These are phyloP conservation scores for Danio rerio DNA, from an alignment of 2,113 vertebrate species.

Conservation along the genomic window DNA sequence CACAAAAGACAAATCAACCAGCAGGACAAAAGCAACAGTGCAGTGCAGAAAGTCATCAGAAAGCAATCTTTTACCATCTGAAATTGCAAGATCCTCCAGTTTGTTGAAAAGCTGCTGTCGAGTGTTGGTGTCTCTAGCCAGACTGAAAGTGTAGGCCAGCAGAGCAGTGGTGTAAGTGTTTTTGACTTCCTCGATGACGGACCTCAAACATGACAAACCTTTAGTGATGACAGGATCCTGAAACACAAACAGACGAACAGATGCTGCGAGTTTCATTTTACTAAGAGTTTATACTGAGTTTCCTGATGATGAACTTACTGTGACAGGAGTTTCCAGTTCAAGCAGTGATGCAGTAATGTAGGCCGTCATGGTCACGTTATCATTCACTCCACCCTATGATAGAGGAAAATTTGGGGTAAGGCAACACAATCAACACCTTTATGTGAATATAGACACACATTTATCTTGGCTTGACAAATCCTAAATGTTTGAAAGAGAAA, in stretches of 20 bases:
- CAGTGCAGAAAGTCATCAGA: neutral
- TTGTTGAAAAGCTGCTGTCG: constrained; percentile 63
- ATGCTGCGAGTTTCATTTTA: neutral
- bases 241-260: neutral
- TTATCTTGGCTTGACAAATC: no score
- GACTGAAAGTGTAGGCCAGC: constrained; percentile 83
- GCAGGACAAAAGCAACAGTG: neutral
- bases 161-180: constrained; percentile 81
- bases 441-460: no score
- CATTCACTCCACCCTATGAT: constrained; percentile 80
- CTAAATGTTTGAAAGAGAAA: no score
- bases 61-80: constrained; percentile 53
- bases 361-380: constrained; percentile 79
- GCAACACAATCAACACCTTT: neutral
- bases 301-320: constrained; percentile 59
- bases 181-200: constrained; percentile 52
- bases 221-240: constrained; percentile 70
- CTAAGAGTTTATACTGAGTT: neutral
- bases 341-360: constrained; percentile 76
- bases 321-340: constrained; percentile 70
- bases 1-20: constrained; percentile 67
- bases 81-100: constrained; percentile 57
- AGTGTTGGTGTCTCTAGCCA: constrained; percentile 77
- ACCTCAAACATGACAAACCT: constrained; percentile 77
- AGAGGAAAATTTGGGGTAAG: neutral